Conservation (phyloP, 1,140 invertebrate species). For the Leptonema lineaticorne region DNA sequence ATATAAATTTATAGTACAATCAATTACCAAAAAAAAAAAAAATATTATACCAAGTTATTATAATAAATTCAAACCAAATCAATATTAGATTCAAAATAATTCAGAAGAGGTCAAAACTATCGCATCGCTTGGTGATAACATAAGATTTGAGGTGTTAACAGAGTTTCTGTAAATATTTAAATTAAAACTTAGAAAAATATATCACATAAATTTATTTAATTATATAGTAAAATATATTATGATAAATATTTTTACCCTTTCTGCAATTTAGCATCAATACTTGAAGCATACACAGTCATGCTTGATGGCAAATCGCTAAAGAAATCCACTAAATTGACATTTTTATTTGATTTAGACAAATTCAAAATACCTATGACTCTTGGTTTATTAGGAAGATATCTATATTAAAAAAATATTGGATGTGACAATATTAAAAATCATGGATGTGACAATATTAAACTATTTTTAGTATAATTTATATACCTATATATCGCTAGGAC, state of each 20-base stretch:
- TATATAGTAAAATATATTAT: background rate
- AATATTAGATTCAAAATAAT: too few relatives aligned
- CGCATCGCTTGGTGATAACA: background rate
- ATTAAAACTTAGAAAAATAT: background rate
- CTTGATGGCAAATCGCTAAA: conserved; percentile 42
- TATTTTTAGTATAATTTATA: background rate
- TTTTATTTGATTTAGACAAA: conserved; percentile 36
- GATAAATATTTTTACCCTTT: conserved; percentile 44
- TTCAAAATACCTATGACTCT: conserved; percentile 44
- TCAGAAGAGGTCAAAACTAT: background rate
- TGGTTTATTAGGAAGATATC: conserved; percentile 29
- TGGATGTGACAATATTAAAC: background rate
- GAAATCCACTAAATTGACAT: conserved; percentile 37
- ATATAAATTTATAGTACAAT: too few relatives aligned
- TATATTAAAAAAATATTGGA: conserved; percentile 18
- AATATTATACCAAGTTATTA: too few relatives aligned
- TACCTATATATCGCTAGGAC: conserved; percentile 47
- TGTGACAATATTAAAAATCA: conserved; percentile 13
- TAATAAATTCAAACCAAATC: too few relatives aligned
- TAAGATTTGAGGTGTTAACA: background rate
- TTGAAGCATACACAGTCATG: conserved; percentile 46
- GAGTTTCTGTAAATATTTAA: background rate
- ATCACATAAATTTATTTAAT: background rate
- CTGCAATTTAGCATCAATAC: conserved; percentile 43
- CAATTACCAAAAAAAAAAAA: too few relatives aligned